Base-by-base conservation (phyloP, 2,888 invertebrate species). In the Trypoxylon attenuatum region DNA sequence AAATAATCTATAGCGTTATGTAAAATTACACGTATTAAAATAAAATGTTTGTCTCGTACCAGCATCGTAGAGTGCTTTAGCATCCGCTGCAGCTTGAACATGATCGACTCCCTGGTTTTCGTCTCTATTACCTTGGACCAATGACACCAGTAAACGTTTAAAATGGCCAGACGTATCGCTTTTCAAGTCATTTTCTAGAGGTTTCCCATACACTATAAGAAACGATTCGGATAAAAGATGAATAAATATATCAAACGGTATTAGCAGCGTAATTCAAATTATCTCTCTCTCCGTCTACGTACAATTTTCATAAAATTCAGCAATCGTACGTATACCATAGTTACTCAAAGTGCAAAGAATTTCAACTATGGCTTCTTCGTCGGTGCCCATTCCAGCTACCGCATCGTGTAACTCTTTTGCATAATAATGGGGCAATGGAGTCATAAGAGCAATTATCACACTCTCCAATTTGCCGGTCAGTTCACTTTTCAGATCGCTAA, bases 161-260 rank as follows among this genome's bases (percentile, higher is more conserved):
- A 98, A 98, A 87, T 96, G 94, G n/a, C 98, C 98, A 8, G 96
- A 96, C 5, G 97, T 97, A 87, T 98, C 98, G 50, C 94, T 95
- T 84, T 94, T 94, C 77, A 98, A 89, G 84, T 96, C 96, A 5
- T 92, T 92, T 84, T 97, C 97, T 70, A 98, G 88, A 61, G 91
- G 87, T 86, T 92, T 94, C 76, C 92, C 92, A 87, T 94, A 96
- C 82, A 96, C 96, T 95, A 86, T 58, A n/a, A 43, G 2, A 18
- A 56, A 53, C 33, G 27, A 63, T n/a, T n/a, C n/a, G n/a, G n/a
- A n/a, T n/a, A n/a, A 19, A 5, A 22, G 29, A 52, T 49, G 29
- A 50, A 43, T 53, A 16, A 42, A 25, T 5, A 3, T 2, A 22
- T 21, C 27, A 22, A 16, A 19, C 2, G 22, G 29, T 22, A 33